phyloP scores from a whole-genome alignment of 2,113 vertebrate species.

The Pelusios castaneus region DNA sequence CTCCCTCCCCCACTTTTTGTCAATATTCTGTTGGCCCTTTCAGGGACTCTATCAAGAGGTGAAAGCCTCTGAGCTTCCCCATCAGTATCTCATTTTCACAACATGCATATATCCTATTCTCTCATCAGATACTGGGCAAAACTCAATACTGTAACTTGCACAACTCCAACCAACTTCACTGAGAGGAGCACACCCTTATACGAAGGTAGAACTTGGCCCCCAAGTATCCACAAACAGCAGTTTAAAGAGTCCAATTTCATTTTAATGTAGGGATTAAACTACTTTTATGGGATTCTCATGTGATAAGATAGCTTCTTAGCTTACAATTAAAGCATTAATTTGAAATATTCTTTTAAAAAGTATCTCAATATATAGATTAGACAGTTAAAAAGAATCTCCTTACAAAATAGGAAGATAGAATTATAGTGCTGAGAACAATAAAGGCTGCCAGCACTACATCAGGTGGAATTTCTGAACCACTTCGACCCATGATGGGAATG shows the following conservation, averaged over 20 bases:
- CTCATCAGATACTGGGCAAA: neutral
- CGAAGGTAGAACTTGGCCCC: neutral
- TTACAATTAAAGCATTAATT: neutral
- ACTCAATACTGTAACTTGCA: neutral
- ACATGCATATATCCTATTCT: neutral
- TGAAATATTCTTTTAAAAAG: neutral
- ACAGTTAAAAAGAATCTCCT: slow-evolving; percentile 61
- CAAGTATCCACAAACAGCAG: neutral
- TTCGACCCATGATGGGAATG: slow-evolving; percentile 94
- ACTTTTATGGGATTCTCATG: neutral
- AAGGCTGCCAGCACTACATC: slow-evolving; percentile 89
- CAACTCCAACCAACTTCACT: neutral
- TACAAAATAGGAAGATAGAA: slow-evolving; percentile 95
- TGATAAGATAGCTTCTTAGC: neutral
- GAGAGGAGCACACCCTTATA: neutral
- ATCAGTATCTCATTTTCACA: neutral
- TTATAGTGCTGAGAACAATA: slow-evolving; percentile 82
- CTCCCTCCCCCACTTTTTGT: neutral
- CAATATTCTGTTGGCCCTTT: neutral
- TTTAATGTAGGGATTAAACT: neutral
- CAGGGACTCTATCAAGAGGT: neutral
- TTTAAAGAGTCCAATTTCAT: neutral
- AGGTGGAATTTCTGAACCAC: slow-evolving; percentile 93
- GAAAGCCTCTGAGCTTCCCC: neutral
- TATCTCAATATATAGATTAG: neutral